Percentiles rank a stretch among this genome's conserved stretches.
These are phyloP conservation scores for Sarcophaga caerulescens DNA, from an alignment of 2,888 invertebrate species.

Conservation along the genomic window DNA sequence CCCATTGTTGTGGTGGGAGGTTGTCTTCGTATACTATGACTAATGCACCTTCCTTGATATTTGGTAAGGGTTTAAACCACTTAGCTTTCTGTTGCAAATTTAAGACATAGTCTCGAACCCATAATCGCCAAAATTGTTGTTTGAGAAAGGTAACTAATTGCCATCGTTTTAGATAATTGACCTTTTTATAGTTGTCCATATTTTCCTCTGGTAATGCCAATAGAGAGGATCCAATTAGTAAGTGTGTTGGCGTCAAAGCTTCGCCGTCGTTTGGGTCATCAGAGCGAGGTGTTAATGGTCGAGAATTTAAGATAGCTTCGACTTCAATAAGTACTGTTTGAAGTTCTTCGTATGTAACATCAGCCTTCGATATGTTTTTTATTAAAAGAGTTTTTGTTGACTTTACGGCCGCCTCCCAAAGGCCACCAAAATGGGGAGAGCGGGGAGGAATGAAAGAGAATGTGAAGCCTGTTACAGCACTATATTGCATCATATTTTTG, in stretches of 20 bases:
- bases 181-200: conserved; percentile 28
- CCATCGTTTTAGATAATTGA: conserved; percentile 49
- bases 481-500: background rate
- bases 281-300: conserved; percentile 33
- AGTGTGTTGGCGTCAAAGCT: conserved; percentile 27
- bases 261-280: conserved; percentile 35
- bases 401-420: conserved; percentile 15
- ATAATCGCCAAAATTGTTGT: conserved; percentile 62
- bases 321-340: conserved; percentile 48
- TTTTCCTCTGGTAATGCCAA: conserved; percentile 33
- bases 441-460: conserved; percentile 67
- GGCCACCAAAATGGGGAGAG: conserved; percentile 61
- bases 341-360: too few species aligned
- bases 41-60: conserved; percentile 48
- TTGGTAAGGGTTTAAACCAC: conserved; percentile 23
- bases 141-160: conserved; percentile 61
- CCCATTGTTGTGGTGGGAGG: conserved; percentile 54
- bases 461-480: conserved; percentile 46
- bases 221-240: conserved; percentile 41
- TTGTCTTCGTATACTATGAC: conserved; percentile 36
- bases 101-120: conserved; percentile 58
- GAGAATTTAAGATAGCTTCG: conserved; percentile 70
- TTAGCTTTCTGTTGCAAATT: conserved; percentile 39
- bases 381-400: conserved; percentile 47
- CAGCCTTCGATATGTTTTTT: conserved; percentile 40